These are phyloP conservation scores for Eupithecia inturbata DNA, from an alignment of 2,888 invertebrate genomes.

Conservation along the genomic window DNA sequence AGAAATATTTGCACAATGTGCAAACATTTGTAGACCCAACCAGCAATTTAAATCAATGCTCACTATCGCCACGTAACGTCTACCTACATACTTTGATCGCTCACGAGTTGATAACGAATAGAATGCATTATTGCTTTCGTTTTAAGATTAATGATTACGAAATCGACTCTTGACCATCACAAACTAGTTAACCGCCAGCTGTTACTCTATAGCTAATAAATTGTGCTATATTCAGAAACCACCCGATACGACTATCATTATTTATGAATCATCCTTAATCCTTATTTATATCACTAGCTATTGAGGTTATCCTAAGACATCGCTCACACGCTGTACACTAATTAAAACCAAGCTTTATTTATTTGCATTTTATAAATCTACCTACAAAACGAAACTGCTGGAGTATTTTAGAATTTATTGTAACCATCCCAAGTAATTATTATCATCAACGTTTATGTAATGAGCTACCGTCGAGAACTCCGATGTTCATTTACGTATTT, in stretches of 20 bases:
- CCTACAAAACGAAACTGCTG: constrained; percentile 8
- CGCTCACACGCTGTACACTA: constrained; percentile 65
- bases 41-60: not conserved
- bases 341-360: constrained; percentile 18
- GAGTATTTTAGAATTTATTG: constrained; percentile 7
- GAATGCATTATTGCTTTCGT: constrained; percentile 62
- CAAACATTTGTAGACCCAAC: not conserved
- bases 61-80: constrained; percentile 9
- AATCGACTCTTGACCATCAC: constrained; percentile 54
- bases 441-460: constrained; percentile 42
- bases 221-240: constrained; percentile 77
- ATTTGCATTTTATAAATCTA: constrained; percentile 23
- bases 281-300: constrained; percentile 74
- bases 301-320: constrained; percentile 77
- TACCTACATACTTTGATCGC: constrained; percentile 48
- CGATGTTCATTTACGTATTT: constrained; percentile 57
- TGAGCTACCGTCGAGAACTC: constrained; percentile 43
- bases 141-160: constrained; percentile 59
- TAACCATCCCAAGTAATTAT: constrained; percentile 36
- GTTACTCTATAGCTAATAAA: constrained; percentile 73
- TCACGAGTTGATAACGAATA: constrained; percentile 46
- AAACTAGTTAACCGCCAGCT: constrained; percentile 51
- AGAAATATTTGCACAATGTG: not conserved
- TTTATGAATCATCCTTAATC: constrained; percentile 65
- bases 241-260: constrained; percentile 61